phyloP scores from a whole-genome alignment of 1,140 invertebrate species.

The Diploscapter pachys region DNA sequence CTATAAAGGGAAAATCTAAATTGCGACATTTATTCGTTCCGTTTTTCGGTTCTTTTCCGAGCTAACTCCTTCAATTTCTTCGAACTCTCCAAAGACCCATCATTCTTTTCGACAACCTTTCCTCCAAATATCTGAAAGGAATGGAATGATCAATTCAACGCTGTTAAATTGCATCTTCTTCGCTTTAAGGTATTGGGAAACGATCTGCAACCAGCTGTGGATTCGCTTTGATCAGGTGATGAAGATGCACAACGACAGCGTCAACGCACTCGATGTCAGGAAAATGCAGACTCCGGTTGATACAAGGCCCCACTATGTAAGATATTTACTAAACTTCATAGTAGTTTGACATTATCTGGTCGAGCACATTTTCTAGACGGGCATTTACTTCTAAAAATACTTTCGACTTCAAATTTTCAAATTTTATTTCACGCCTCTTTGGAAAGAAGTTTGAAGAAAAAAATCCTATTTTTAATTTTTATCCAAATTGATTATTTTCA shows the following conservation, averaged over 20 bases:
- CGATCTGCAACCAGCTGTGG: slow-evolving; percentile 62
- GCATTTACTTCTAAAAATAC: slow-evolving; percentile 36
- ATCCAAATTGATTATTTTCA: slow-evolving; percentile 5
- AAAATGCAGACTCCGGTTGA: slow-evolving; percentile 75
- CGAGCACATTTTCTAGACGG: slow-evolving; percentile 47
- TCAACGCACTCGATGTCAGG: slow-evolving; percentile 83
- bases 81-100: too few species aligned
- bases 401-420: background rate
- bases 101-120: too few species aligned
- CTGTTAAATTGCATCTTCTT: slow-evolving; percentile 30
- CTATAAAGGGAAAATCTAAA: too few species aligned
- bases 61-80: too few species aligned
- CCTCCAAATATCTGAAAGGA: background rate
- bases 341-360: slow-evolving; percentile 13
- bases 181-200: slow-evolving; percentile 64
- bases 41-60: slow-evolving; percentile 45
- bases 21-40: too few species aligned
- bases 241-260: slow-evolving; percentile 86
- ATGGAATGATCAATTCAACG: slow-evolving; percentile 29
- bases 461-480: background rate
- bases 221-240: slow-evolving; percentile 80
- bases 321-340: slow-evolving; percentile 57
- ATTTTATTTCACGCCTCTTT: background rate
- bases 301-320: slow-evolving; percentile 93
- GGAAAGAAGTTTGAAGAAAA: background rate